Base-by-base conservation (phyloP, 64 coral and sea anemone species). In the Stichodactyla helianthus region DNA sequence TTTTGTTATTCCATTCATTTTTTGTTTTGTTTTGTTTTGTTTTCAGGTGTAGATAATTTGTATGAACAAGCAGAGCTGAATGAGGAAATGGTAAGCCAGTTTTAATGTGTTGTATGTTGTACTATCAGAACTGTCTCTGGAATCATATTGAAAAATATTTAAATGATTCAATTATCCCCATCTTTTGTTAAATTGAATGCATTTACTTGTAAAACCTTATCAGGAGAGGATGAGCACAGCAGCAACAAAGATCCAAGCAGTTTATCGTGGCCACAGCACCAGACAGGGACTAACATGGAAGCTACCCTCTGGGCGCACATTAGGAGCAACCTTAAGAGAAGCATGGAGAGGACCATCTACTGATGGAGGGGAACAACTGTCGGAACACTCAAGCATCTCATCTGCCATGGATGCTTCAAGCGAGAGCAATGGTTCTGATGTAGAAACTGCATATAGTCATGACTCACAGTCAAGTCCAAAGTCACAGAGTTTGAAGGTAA, bases 191-290 rank as follows among this genome's bases (percentile, higher is more conserved):
- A 44, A 44, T 44, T 44, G 35, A 44, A 44, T 44, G 35, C 35
- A 44, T 60, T 88, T 51, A 1, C 19, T 4, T 54, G 10, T 7
- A 23, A 84, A 54, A 74, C 19, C 74, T 14, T 12, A 71, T 13
- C 44, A 92, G 90, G 85, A 87, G 53, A 51, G 56, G 23, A 87
- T 71, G 64, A 87, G 87, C n/a, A 87, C 74, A 35, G 97, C 97
- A 15, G 97, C 93, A 20, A 99, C 97, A 20, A 99, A 89, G 44
- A 99, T 99, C 71, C 97, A 99, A 64, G 97, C 97, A 7, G 90
- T 81, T 5, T 99, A 93, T 53, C 86, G 97, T 52, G 97, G 97
- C 16, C 91, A 99, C 85, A 99, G 90, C 62, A 89, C 91, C 18
- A 89, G 97, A 5, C 90, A 99, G 11, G 90, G 97, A 13, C 71